Percentiles rank a stretch among this genome's conserved stretches.
Evolutionary conservation across 2,888 invertebrate species (phyloP).

Genomic region (Hedya salicella): DNA sequence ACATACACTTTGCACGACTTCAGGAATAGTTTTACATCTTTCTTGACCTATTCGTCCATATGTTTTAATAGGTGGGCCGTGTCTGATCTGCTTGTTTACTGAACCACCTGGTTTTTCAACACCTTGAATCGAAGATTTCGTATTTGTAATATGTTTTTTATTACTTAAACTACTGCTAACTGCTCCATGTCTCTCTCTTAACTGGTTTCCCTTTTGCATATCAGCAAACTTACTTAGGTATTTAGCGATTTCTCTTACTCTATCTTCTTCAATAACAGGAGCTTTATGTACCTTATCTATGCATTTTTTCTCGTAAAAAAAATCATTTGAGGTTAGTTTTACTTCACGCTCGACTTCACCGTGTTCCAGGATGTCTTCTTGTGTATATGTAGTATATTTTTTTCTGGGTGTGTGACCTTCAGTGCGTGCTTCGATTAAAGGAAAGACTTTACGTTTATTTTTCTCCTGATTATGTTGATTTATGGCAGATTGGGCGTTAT

Average conservation of each 20-base stretch:
- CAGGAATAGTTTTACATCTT: constrained; percentile 12
- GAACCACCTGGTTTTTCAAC: constrained; percentile 74
- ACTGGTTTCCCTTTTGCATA: constrained; percentile 39
- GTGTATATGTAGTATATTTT: background rate
- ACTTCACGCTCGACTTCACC: background rate
- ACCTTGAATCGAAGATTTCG: constrained; percentile 68
- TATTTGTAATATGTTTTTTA: constrained; percentile 48
- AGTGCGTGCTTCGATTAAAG: background rate
- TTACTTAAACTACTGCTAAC: constrained; percentile 42
- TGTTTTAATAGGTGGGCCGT: constrained; percentile 54
- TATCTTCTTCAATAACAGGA: constrained; percentile 27
- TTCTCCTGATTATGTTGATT: background rate
- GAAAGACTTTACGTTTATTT: background rate
- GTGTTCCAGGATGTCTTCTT: background rate
- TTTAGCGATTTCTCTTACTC: constrained; percentile 56
- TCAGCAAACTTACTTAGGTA: constrained; percentile 53
- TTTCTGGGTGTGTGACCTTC: background rate
- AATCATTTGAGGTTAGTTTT: background rate
- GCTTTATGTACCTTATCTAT: background rate
- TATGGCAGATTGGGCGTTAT: background rate
- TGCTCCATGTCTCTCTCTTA: constrained; percentile 18
- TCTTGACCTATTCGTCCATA: constrained; percentile 55
- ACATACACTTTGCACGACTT: background rate
- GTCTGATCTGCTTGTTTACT: constrained; percentile 26
- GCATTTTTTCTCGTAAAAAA: background rate